These are phyloP conservation scores for Doryteuthis pealeii DNA, from an alignment of 1,140 invertebrate genomes.

Conservation along the genomic window DNA sequence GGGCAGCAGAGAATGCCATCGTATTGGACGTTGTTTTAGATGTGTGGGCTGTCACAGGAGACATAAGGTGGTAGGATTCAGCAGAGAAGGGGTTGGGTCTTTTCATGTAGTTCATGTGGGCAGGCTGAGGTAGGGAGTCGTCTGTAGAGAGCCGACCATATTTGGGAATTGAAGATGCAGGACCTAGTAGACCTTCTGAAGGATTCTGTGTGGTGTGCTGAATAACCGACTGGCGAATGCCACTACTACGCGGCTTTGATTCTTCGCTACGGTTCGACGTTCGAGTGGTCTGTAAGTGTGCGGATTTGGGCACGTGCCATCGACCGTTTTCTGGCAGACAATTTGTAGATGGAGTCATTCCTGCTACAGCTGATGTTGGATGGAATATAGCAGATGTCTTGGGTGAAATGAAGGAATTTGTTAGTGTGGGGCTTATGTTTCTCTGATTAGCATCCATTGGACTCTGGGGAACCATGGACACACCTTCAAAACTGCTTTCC, in stretches of 20 bases:
- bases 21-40: background rate
- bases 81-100: background rate
- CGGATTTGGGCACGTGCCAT: background rate
- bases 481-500: background rate
- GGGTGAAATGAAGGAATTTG: background rate
- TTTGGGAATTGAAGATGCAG: background rate
- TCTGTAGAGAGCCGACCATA: background rate
- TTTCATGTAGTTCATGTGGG: background rate
- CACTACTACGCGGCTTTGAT: background rate
- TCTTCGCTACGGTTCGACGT: background rate
- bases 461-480: too few relatives aligned
- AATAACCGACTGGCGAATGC: background rate
- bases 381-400: background rate
- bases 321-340: conserved; percentile 1
- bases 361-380: background rate
- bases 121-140: conserved; percentile 1
- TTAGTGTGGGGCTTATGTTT: too few relatives aligned
- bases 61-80: background rate
- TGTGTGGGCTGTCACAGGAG: background rate
- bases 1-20: background rate
- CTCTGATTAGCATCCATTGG: too few relatives aligned
- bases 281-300: background rate
- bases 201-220: background rate
- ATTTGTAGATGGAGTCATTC: background rate
- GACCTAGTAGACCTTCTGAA: background rate